phyloP scores from a whole-genome alignment of 1,140 invertebrate species.

The Dendrolimus kikuchii region DNA sequence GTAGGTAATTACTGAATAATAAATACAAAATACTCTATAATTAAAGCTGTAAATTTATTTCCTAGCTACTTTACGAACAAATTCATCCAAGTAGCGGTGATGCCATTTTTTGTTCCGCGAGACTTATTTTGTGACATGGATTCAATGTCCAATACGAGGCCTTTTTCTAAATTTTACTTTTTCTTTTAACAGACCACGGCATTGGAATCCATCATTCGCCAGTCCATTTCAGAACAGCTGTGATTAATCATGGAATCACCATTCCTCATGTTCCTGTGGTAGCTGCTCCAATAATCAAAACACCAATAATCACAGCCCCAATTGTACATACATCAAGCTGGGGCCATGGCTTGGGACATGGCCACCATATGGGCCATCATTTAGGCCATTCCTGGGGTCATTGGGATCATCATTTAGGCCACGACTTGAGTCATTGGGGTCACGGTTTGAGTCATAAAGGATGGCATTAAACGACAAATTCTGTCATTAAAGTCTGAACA shows the following conservation, averaged over 20 bases:
- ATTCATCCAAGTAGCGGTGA: too few relatives aligned
- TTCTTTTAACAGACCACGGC: too few relatives aligned
- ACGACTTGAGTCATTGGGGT: background rate
- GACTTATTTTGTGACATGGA: too few relatives aligned
- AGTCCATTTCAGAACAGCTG: background rate
- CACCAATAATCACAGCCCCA: conserved; percentile 8
- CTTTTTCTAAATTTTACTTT: too few relatives aligned
- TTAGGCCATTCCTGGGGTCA: conserved; percentile 2
- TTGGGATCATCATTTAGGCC: background rate
- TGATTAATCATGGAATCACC: conserved; percentile 17
- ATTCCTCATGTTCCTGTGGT: conserved; percentile 24
- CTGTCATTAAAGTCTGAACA: background rate
- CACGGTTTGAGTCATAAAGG: conserved; percentile 2
- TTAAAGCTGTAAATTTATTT: too few relatives aligned
- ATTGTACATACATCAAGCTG: conserved; percentile 6
- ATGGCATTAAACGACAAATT: conserved; percentile 3
- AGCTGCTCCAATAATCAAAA: conserved; percentile 28
- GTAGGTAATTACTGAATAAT: too few relatives aligned
- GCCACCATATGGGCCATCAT: conserved; percentile 5
- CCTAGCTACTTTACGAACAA: too few relatives aligned
- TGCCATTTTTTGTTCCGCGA: too few relatives aligned
- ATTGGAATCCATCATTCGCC: conserved; percentile 4
- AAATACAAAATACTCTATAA: too few relatives aligned
- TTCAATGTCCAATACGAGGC: too few relatives aligned
- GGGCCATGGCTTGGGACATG: conserved; percentile 13